Evolutionary conservation across 1,140 invertebrate species (phyloP).

Genomic region (Belonocnema kinseyi): DNA sequence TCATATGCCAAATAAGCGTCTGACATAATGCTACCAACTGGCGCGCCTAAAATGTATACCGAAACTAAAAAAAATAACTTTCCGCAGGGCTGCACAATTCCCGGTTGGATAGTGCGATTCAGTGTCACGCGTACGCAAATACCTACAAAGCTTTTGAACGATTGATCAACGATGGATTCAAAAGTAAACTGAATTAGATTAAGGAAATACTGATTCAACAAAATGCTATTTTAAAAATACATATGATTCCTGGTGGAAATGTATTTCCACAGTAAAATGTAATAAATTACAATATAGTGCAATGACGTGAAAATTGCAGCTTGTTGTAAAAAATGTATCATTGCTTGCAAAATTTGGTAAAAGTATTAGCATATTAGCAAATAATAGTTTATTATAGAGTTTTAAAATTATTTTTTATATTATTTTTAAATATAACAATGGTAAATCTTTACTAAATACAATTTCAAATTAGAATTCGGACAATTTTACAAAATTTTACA

Average conservation of each 20-base stretch:
- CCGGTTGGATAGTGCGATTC: conserved; percentile 61
- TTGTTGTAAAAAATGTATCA: too few relatives aligned
- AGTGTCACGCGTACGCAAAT: conserved; percentile 48
- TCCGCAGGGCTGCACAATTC: conserved; percentile 39
- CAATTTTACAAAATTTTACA: too few relatives aligned
- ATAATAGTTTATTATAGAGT: too few relatives aligned
- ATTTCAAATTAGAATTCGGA: too few relatives aligned
- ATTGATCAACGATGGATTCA: conserved; percentile 54
- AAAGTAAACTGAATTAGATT: conserved; percentile 44
- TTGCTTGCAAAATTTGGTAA: too few relatives aligned
- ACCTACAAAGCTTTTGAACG: conserved; percentile 36
- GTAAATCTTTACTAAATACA: too few relatives aligned
- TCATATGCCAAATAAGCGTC: conserved; percentile 24
- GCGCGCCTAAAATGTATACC: conserved; percentile 17
- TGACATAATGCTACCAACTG: conserved; percentile 31
- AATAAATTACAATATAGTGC: too few relatives aligned
- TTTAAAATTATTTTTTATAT: too few relatives aligned
- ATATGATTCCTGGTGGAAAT: neutral
- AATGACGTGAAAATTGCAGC: too few relatives aligned
- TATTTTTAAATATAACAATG: too few relatives aligned
- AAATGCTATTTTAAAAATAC: neutral
- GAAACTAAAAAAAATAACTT: conserved; percentile 14
- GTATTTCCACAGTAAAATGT: too few relatives aligned
- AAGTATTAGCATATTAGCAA: too few relatives aligned
- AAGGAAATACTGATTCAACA: conserved; percentile 6